Evolutionary conservation across 2,113 vertebrate species (phyloP), one percentile per base, ranked within the genome.

Genomic region (Siniperca knerii): DNA sequence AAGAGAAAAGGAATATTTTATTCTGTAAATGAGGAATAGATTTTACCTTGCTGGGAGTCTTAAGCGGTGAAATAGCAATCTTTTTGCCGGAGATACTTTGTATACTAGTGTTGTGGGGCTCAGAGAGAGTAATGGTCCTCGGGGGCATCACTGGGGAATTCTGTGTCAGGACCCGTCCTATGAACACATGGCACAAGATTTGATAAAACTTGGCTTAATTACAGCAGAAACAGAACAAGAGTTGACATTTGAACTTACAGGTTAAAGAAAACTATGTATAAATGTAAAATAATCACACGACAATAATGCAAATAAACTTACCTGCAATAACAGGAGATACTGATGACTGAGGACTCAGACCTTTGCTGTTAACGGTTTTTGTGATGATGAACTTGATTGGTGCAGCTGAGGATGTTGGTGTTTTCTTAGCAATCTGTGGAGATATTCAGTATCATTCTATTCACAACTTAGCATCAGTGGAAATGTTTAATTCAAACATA

Each of bases 51-150:
- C 97, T 98, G 92, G 98, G 98, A 68, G 97, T 98, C 94, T 99
- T 99, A 44, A 99, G 96, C 15, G 98, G 98, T 0, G 98, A 99
- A 86, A 99, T 99, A 68, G 98, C 98, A 76, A 99, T 98, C 95
- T 99, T 99, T 94, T 97, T 99, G 94, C 96, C 93, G 86, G 94
- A 62, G 3, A 96, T 46, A 64, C 86, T 97, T 88, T 99, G 98
- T 62, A 97, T 66, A 72, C 92, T 92, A 55, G 97, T 95, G 94
- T 91, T 97, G 93, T 97, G 90, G 77, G 97, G 94, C 84, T 99
- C 98, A 2, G 97, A 95, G 67, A 99, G 96, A 0, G 97, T 96
- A 84, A 99, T 97, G 78, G 97, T 97, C 93, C 97, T 97, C 48
- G 96, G 95, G 55, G 98, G 96, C 55, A 98, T 97, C 89, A 95